Evolutionary conservation across 2,797 vertebrate species (phyloP).

Genomic region (Pseudocheirus occidentalis): DNA sequence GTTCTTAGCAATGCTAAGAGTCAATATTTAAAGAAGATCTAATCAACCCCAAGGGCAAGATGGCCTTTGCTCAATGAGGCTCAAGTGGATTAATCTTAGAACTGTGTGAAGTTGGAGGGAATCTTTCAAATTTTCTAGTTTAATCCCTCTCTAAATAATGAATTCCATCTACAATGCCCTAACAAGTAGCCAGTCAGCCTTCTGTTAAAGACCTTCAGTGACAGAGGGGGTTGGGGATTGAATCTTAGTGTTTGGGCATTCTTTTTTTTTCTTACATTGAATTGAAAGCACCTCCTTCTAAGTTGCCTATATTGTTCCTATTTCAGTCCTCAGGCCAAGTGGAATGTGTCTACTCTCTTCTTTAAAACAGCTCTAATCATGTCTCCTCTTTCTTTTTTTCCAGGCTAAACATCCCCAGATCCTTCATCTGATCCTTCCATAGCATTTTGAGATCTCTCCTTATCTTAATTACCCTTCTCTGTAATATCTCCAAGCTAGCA

Average conservation of each 20-base stretch:
- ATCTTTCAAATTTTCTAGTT: background rate
- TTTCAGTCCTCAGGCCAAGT: background rate
- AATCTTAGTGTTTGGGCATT: background rate
- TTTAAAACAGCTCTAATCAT: background rate
- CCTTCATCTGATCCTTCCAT: background rate
- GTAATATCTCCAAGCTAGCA: background rate
- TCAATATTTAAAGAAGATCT: background rate
- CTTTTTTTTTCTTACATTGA: background rate
- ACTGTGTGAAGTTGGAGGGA: background rate
- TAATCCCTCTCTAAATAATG: background rate
- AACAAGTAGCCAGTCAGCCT: background rate
- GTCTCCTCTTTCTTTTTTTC: background rate
- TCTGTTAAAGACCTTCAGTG: background rate
- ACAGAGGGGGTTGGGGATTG: no score
- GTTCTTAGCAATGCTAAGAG: accelerated
- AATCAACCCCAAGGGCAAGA: background rate
- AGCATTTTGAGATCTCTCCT: background rate
- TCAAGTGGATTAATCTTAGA: background rate
- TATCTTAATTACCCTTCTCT: background rate
- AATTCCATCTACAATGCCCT: background rate
- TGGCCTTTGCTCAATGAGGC: background rate
- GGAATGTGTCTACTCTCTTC: no score
- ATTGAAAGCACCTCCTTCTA: background rate
- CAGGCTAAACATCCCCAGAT: background rate
- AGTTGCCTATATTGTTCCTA: background rate